Conservation (phyloP, 2,797 vertebrate species). For the Brotula barbata region DNA sequence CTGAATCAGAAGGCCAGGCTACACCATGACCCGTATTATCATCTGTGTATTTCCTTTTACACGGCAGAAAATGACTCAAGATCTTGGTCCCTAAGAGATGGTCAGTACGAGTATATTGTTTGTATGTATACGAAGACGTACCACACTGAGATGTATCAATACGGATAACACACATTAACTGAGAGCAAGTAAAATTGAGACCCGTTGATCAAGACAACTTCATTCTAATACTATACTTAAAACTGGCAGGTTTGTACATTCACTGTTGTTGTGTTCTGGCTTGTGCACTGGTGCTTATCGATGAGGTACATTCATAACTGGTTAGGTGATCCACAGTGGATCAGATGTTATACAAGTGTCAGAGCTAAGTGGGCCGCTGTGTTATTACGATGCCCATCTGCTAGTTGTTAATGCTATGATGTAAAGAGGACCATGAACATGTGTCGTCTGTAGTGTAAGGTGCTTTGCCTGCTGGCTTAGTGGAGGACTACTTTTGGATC, state of each 20-base stretch:
- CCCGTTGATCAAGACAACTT: constrained; percentile 36
- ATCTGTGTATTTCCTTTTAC: constrained; percentile 25
- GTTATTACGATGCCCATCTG: constrained; percentile 48
- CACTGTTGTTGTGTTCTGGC: constrained; percentile 64
- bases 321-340: constrained; percentile 57
- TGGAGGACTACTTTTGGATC: constrained; percentile 72
- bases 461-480: constrained; percentile 74
- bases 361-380: constrained; percentile 51
- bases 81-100: constrained; percentile 78
- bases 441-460: constrained; percentile 75
- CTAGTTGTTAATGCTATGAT: constrained; percentile 73
- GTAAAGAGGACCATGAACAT: constrained; percentile 65
- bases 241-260: constrained; percentile 74
- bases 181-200: constrained; percentile 35
- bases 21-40: constrained; percentile 33
- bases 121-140: constrained; percentile 44
- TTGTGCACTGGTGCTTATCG: constrained; percentile 74
- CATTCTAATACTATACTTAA: constrained; percentile 46
- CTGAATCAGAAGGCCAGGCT: constrained; percentile 39
- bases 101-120: constrained; percentile 53
- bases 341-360: constrained; percentile 55
- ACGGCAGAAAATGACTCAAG: constrained; percentile 48
- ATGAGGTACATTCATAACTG: constrained; percentile 81
- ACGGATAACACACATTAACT: constrained; percentile 28
- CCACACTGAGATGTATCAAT: constrained; percentile 49